phyloP scores from a whole-genome alignment of 2,797 vertebrate genomes.

The Anomalospiza imberbis region DNA sequence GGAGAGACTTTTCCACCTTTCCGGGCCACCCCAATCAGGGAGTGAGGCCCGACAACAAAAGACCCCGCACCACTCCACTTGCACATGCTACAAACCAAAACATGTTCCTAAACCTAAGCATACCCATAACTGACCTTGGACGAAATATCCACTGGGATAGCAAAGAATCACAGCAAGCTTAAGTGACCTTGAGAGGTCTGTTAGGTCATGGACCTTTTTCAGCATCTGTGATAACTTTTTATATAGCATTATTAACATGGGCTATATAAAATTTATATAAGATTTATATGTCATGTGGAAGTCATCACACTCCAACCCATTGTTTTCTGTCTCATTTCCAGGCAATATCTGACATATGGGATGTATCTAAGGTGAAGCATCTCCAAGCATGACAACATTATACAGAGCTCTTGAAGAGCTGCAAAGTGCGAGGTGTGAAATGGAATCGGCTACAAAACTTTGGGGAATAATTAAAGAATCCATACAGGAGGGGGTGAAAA shows the following conservation, averaged over 20 bases:
- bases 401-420: neutral
- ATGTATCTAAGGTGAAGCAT: neutral
- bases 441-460: neutral
- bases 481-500: rapidly evolving
- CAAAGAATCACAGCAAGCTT: neutral
- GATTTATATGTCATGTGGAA: neutral
- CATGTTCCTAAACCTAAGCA: neutral
- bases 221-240: neutral
- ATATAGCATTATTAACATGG: neutral
- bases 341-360: neutral
- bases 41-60: no score
- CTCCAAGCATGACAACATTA: neutral
- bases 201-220: neutral
- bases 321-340: neutral
- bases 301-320: neutral
- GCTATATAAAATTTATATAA: neutral
- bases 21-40: no score
- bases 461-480: neutral
- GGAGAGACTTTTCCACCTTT: no score
- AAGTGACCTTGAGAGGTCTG: neutral
- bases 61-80: no score
- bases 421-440: neutral
- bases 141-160: neutral
- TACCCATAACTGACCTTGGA: neutral
- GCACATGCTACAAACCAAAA: neutral